Conservation (phyloP, 2,113 vertebrate species). For the Colistium nudipinnis region DNA sequence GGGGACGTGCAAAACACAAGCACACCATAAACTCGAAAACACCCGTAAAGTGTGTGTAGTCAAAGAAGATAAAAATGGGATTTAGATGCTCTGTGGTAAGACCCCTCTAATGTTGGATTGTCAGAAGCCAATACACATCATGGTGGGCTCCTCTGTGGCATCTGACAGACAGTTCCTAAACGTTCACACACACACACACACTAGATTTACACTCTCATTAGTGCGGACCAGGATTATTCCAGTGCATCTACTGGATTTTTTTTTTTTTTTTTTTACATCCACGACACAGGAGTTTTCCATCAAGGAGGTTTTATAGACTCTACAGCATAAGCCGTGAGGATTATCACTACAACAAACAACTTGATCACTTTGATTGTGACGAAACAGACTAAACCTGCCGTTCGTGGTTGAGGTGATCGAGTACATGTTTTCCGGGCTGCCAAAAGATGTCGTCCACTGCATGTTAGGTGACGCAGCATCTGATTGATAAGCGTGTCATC, state of each 20-base stretch:
- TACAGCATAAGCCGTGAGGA: constrained; percentile 7
- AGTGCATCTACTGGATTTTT: constrained; percentile 50
- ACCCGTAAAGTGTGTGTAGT: constrained; percentile 46
- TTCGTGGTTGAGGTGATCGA: background rate
- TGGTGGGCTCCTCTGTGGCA: constrained; percentile 50
- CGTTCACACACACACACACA: background rate
- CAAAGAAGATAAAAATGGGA: constrained; percentile 36
- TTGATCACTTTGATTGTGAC: constrained; percentile 15
- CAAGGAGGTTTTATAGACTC: constrained; percentile 34
- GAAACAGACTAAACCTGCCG: background rate
- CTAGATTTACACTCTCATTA: constrained; percentile 59
- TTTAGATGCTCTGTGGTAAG: constrained; percentile 40
- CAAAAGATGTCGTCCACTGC: background rate
- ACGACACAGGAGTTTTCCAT: constrained; percentile 28
- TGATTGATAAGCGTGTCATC: too few relatives aligned
- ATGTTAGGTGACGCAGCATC: too few relatives aligned
- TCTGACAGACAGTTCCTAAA: constrained; percentile 25
- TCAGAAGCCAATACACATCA: constrained; percentile 47
- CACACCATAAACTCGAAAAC: constrained; percentile 40
- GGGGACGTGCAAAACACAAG: constrained; percentile 54
- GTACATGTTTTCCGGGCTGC: too few relatives aligned
- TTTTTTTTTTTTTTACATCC: constrained; percentile 60
- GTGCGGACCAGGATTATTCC: constrained; percentile 52
- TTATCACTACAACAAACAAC: constrained; percentile 1
- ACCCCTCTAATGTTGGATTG: constrained; percentile 26